A percentile compares a stretch with the other conserved stretches of the same genome.
Evolutionary conservation across 2,888 invertebrate genomes (phyloP).

Genomic region (Hirtodrosophila trivittata): DNA sequence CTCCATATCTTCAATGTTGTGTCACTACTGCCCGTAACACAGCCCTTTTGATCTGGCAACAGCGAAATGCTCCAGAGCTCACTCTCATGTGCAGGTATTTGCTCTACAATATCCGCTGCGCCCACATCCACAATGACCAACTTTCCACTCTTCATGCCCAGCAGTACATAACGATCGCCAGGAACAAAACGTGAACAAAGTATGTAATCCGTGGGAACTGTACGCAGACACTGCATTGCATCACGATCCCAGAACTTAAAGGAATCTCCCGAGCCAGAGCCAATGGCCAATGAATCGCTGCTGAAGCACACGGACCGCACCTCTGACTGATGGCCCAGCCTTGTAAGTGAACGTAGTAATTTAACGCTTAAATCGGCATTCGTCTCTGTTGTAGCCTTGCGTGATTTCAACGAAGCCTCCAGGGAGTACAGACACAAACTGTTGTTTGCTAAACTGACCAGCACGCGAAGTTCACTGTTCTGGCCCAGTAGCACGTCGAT

Average conservation of each 20-base stretch:
- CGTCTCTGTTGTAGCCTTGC: constrained; percentile 82
- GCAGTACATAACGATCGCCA: constrained; percentile 93
- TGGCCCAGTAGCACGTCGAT: constrained; percentile 89
- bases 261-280: constrained; percentile 93
- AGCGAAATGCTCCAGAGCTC: constrained; percentile 92
- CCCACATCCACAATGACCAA: constrained; percentile 93
- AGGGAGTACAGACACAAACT: constrained; percentile 88
- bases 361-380: constrained; percentile 76
- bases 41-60: constrained; percentile 92
- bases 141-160: constrained; percentile 93
- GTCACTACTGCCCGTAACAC: constrained; percentile 94
- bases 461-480: constrained; percentile 89
- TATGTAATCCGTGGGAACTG: constrained; percentile 88
- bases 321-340: constrained; percentile 95
- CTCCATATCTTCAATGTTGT: constrained; percentile 97
- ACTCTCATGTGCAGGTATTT: constrained; percentile 91
- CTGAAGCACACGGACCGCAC: constrained; percentile 94
- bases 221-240: constrained; percentile 88
- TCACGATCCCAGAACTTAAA: constrained; percentile 96
- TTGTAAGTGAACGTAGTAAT: constrained; percentile 87
- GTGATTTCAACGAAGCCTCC: constrained; percentile 84
- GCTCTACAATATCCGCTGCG: constrained; percentile 91
- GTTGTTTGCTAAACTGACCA: constrained; percentile 89
- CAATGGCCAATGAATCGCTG: constrained; percentile 93
- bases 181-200: constrained; percentile 91